phyloP scores from a whole-genome alignment of 2,797 vertebrate species.

The Acrocephalus scirpaceus region DNA sequence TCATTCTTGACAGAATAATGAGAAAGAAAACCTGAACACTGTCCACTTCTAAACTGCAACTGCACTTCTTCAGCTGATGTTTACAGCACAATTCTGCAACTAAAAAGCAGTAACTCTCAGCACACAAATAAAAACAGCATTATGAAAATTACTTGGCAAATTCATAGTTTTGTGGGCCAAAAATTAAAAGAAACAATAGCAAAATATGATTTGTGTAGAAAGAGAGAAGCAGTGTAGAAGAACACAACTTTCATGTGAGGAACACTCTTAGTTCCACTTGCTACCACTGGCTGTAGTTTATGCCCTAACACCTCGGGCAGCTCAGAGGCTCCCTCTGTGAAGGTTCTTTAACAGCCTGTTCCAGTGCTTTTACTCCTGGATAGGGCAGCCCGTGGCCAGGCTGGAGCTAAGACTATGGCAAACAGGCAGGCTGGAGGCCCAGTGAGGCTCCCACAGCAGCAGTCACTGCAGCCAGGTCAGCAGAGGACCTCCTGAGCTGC shows the following conservation, averaged over 20 bases:
- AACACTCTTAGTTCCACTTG: rapidly evolving
- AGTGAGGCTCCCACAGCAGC: neutral
- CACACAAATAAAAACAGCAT: neutral
- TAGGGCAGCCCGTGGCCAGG: rapidly evolving
- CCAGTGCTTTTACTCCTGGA: rapidly evolving
- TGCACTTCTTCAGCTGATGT: neutral
- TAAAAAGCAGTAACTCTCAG: neutral
- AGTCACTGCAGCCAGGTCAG: neutral
- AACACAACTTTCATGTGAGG: rapidly evolving
- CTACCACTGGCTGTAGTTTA: rapidly evolving
- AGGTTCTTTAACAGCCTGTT: rapidly evolving
- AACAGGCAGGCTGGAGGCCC: neutral
- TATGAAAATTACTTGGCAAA: neutral
- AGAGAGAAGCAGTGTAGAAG: neutral
- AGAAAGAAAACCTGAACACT: neutral
- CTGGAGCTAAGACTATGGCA: neutral
- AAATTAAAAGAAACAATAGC: rapidly evolving
- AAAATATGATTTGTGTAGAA: neutral
- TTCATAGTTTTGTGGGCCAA: neutral
- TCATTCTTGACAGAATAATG: neutral
- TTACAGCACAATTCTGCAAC: neutral
- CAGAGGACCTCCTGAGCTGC: neutral
- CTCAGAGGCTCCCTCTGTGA: rapidly evolving
- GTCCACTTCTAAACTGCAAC: neutral
- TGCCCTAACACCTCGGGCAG: rapidly evolving